Percentiles rank a stretch among this genome's conserved stretches.
Evolutionary conservation across 2,113 vertebrate species (phyloP).

Genomic region (Nannobrachium achirus): DNA sequence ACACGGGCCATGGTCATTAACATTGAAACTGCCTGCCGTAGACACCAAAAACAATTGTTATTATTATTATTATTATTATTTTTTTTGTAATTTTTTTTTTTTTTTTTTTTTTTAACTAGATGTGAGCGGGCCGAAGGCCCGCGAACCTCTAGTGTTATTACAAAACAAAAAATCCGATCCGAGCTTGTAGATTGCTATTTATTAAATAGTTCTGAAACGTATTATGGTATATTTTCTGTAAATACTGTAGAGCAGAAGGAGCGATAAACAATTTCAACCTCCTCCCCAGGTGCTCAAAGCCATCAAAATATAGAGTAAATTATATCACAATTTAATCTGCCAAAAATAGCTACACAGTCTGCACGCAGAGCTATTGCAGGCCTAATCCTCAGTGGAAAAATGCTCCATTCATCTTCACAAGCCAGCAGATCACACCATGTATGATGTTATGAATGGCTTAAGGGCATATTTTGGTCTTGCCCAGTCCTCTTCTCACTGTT

Average conservation of each 20-base stretch:
- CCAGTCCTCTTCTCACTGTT: background rate
- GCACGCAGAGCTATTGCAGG: slow-evolving; percentile 21
- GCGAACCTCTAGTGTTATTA: no score
- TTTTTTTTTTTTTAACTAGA: no score
- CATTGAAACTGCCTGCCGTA: no score
- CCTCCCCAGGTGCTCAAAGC: slow-evolving; percentile 34
- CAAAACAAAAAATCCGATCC: no score
- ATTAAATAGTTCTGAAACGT: no score
- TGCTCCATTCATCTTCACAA: slow-evolving; percentile 33
- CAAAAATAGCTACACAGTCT: slow-evolving; percentile 20
- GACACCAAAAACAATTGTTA: no score
- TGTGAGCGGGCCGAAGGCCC: no score
- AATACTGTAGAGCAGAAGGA: background rate
- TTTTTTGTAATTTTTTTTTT: no score
- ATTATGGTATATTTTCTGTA: no score
- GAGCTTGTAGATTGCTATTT: no score
- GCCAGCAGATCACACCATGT: slow-evolving; percentile 29
- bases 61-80: no score
- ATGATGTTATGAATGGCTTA: slow-evolving; percentile 23
- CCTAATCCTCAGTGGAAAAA: slow-evolving; percentile 15
- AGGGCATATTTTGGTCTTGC: slow-evolving; percentile 1
- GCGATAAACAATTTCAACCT: slow-evolving; percentile 16
- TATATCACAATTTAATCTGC: slow-evolving; percentile 56
- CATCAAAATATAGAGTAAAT: slow-evolving; percentile 52
- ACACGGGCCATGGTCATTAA: no score